Conservation (phyloP, 2,797 vertebrate species). For the Cephalopachus bancanus region DNA sequence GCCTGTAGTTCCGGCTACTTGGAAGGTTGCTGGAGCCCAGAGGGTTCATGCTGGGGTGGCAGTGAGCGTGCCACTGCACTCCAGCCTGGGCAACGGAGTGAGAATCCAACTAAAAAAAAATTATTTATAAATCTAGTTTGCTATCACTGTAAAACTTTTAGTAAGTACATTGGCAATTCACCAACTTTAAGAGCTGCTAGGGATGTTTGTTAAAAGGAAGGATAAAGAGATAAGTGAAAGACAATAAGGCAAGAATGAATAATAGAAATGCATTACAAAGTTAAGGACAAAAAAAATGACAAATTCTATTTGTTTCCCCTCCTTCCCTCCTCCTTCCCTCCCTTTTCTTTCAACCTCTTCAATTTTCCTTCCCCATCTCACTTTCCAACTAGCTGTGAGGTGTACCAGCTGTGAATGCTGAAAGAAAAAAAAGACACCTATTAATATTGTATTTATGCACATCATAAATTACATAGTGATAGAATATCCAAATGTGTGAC, state of each 20-base stretch:
- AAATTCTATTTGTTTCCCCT: neutral
- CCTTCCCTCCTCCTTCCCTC: too few relatives aligned
- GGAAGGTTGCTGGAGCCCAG: too few relatives aligned
- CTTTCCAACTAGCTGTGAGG: neutral
- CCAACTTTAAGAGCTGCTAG: neutral
- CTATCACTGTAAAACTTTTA: slow-evolving; percentile 7
- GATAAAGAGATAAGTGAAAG: neutral
- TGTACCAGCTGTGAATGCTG: neutral
- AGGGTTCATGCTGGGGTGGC: too few relatives aligned
- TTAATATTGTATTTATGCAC: neutral
- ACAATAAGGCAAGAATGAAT: neutral
- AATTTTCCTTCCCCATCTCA: neutral
- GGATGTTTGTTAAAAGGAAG: neutral
- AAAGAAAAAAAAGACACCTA: neutral
- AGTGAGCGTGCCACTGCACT: too few relatives aligned
- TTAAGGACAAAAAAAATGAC: neutral
- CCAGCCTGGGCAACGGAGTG: too few relatives aligned
- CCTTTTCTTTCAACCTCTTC: neutral
- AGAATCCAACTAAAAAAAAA: too few relatives aligned
- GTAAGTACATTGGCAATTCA: neutral
- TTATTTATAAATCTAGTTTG: neutral
- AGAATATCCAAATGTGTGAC: neutral
- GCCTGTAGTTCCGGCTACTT: too few relatives aligned
- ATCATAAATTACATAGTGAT: neutral
- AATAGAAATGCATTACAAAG: neutral